Percentiles rank a stretch among this genome's conserved stretches.
These are phyloP conservation scores for Heliornis fulica DNA, from an alignment of 2,113 vertebrate species.

Conservation along the genomic window DNA sequence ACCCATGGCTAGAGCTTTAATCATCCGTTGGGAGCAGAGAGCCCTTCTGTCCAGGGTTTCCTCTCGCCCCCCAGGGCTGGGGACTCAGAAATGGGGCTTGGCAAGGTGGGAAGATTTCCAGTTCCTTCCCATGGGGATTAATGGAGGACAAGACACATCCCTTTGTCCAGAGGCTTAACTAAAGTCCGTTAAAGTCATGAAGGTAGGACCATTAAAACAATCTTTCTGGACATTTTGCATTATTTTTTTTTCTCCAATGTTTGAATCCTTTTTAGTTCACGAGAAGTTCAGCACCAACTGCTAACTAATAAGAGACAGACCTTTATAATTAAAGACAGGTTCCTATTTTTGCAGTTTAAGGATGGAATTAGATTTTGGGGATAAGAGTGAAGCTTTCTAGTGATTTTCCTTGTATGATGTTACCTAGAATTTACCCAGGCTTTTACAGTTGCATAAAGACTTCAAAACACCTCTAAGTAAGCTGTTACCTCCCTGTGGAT, in stretches of 20 bases:
- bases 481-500: background rate
- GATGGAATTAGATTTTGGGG: background rate
- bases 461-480: background rate
- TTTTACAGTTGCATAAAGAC: background rate
- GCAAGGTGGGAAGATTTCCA: background rate
- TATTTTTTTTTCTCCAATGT: background rate
- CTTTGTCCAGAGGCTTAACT: background rate
- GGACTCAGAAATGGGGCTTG: background rate
- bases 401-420: background rate
- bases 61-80: background rate
- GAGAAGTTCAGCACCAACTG: background rate
- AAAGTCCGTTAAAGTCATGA: background rate
- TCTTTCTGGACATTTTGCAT: background rate
- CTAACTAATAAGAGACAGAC: background rate
- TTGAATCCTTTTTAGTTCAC: background rate
- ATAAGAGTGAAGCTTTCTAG: background rate
- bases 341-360: background rate
- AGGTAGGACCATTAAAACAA: background rate
- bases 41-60: background rate
- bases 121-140: background rate
- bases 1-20: slow-evolving; percentile 47
- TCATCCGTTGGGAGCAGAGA: background rate
- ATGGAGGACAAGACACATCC: background rate
- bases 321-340: slow-evolving; percentile 8
- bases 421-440: background rate